Evolutionary conservation across 35 echinoderm and acorn worm species (phyloP).

Genomic region (Patiria miniata): DNA sequence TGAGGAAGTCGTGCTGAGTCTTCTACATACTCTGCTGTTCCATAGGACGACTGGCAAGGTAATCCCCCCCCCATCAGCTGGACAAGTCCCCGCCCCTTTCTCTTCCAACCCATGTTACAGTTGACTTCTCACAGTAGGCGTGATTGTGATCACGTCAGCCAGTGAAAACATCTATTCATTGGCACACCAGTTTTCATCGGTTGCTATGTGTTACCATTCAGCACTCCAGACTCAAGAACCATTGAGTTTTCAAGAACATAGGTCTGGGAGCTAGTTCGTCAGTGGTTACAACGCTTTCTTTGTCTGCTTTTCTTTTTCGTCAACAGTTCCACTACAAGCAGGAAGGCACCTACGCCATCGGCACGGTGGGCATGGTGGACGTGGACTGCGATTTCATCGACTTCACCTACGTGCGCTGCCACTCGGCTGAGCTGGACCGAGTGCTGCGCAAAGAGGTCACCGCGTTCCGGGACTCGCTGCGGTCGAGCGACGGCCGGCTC

Average conservation of each 20-base stretch:
- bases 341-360: constrained; percentile 90
- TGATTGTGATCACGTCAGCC: no score
- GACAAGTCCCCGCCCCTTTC: no score
- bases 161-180: no score
- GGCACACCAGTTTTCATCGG: no score
- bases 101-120: no score
- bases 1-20: constrained; percentile 87
- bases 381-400: constrained; percentile 93
- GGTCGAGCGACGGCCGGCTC: constrained; percentile 71
- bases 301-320: constrained; percentile 2
- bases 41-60: constrained; percentile 99
- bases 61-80: neutral
- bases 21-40: constrained; percentile 92
- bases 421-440: constrained; percentile 65
- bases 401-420: constrained; percentile 89
- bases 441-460: constrained; percentile 71
- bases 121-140: no score
- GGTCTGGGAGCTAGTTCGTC: no score
- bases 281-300: no score
- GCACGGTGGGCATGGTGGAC: constrained; percentile 91
- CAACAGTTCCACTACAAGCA: constrained; percentile 96
- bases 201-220: no score
- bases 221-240: no score
- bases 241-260: no score
- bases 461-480: constrained; percentile 70